Evolutionary conservation across 2,797 vertebrate species (phyloP).

Genomic region (Neosilurus mollespiculum): DNA sequence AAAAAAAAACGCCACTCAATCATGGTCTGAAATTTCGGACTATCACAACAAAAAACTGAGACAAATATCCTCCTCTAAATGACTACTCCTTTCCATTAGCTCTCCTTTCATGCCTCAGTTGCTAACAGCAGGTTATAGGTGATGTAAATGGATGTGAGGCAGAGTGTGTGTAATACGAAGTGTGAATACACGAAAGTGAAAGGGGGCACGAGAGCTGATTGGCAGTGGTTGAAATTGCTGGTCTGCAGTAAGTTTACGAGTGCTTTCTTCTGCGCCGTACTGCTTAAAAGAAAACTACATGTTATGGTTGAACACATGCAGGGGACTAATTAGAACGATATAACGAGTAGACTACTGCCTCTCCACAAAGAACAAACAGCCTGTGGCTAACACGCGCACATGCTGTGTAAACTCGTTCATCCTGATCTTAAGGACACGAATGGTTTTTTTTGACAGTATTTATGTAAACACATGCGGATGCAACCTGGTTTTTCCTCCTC

Average conservation of each 20-base stretch:
- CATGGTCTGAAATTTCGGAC: conserved; percentile 14
- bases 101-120: background rate
- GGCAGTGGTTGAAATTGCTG: conserved; percentile 15
- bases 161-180: too few relatives aligned
- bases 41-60: background rate
- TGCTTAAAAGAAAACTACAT: background rate
- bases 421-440: conserved; percentile 1
- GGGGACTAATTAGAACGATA: conserved; percentile 27
- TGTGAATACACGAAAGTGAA: background rate
- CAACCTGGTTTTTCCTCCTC: background rate
- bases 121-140: conserved; percentile 4
- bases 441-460: conserved; percentile 15
- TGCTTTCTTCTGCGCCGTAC: background rate
- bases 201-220: conserved; percentile 5
- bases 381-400: background rate
- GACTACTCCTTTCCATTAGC: background rate
- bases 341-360: conserved; percentile 11
- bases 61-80: conserved; percentile 8
- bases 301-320: conserved; percentile 15
- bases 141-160: background rate
- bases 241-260: conserved; percentile 14
- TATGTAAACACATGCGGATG: background rate
- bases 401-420: conserved; percentile 14
- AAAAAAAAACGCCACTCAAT: background rate
- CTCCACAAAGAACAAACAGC: conserved; percentile 10